phyloP scores from a whole-genome alignment of 64 coral and sea anemone species.

The Cladopsammia gracilis region DNA sequence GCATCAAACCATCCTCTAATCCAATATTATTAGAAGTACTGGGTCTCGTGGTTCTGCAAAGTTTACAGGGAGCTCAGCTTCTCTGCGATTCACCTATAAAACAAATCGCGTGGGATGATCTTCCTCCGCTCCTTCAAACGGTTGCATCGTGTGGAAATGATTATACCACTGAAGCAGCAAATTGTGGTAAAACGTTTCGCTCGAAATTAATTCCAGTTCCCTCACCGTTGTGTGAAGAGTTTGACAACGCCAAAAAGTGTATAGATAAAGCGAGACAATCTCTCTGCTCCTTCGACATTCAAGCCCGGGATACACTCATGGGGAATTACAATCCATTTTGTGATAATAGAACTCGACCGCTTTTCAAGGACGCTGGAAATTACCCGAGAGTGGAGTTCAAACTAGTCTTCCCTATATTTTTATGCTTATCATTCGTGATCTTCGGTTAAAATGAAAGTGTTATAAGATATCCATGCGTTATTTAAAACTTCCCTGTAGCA shows the following conservation, averaged over 20 bases:
- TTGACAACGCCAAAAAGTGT: constrained; percentile 5
- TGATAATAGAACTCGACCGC: constrained; percentile 13
- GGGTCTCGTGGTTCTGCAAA: constrained; percentile 2
- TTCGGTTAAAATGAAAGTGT: background rate
- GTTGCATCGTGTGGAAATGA: background rate
- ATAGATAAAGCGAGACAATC: background rate
- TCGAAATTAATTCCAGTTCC: constrained; percentile 20
- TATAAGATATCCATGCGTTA: no score
- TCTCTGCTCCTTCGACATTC: background rate
- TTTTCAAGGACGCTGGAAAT: background rate
- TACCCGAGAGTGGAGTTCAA: background rate
- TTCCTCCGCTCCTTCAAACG: background rate
- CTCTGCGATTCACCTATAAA: constrained; percentile 4
- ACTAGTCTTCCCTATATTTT: background rate
- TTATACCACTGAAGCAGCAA: background rate
- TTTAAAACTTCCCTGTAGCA: no score
- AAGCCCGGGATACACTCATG: background rate
- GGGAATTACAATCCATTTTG: constrained; percentile 12
- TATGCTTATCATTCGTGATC: background rate
- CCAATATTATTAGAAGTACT: background rate
- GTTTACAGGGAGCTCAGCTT: constrained; percentile 6
- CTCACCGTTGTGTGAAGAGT: constrained; percentile 12
- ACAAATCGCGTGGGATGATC: constrained; percentile 15
- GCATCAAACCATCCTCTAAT: background rate
- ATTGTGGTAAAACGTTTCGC: constrained; percentile 3